A percentile compares a stretch with the other conserved stretches of the same genome.
Conservation (phyloP, 2,888 invertebrate species). For the Ligdia adustata region DNA sequence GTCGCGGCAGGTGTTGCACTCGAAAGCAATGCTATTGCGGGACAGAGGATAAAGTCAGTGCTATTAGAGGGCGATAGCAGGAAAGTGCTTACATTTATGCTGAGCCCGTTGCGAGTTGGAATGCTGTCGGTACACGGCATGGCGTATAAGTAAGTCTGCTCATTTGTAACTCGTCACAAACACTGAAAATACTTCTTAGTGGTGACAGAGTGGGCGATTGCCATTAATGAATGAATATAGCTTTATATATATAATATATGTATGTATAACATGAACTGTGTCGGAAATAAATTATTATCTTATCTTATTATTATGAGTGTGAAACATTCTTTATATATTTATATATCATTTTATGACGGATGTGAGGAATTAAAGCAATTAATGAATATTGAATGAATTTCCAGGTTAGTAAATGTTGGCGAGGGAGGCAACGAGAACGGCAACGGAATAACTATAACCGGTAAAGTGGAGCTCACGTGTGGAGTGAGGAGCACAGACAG, state of each 20-base stretch:
- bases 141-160: constrained; percentile 82
- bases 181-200: no score
- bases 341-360: no score
- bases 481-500: constrained; percentile 85
- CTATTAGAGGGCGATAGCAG: constrained; percentile 84
- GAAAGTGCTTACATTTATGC: constrained; percentile 86
- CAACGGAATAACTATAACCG: constrained; percentile 78
- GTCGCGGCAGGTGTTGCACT: constrained; percentile 55
- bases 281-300: no score
- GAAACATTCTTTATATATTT: no score
- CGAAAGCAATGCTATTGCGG: constrained; percentile 77
- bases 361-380: no score
- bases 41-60: constrained; percentile 82
- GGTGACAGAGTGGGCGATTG: no score
- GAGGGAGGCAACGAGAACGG: constrained; percentile 62
- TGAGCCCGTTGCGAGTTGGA: constrained; percentile 90
- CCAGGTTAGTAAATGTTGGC: constrained; percentile 64
- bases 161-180: neutral
- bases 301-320: no score
- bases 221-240: no score
- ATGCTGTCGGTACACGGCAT: constrained; percentile 89
- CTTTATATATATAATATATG: no score
- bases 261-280: no score
- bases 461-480: constrained; percentile 83
- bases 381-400: no score